A percentile compares a stretch with the other conserved stretches of the same genome.
Evolutionary conservation across 2,888 invertebrate genomes (phyloP).

Genomic region (Cheilosia scutellata): DNA sequence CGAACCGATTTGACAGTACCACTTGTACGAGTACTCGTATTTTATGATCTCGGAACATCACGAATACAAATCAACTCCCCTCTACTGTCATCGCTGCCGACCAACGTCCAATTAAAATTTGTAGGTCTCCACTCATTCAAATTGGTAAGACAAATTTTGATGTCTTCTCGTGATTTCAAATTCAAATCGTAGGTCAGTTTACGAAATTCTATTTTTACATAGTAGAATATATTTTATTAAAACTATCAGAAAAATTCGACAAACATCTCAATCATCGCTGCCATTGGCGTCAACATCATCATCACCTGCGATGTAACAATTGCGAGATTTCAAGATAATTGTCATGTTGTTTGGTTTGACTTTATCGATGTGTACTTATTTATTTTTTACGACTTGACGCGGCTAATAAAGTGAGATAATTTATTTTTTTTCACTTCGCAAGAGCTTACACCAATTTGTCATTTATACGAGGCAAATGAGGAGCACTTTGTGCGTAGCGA

Average conservation of each 20-base stretch:
- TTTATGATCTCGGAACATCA: conserved; percentile 9
- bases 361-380: not conserved
- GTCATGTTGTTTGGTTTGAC: conserved; percentile 9
- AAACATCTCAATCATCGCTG: too few species aligned
- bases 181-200: conserved; percentile 19
- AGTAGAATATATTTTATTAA: not conserved
- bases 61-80: conserved; percentile 5
- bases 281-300: not conserved
- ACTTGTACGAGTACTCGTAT: conserved; percentile 1
- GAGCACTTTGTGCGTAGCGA: conserved; percentile 9
- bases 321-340: conserved; percentile 1
- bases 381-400: too few species aligned
- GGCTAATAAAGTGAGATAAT: conserved; percentile 8
- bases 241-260: not conserved
- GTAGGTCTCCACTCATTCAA: conserved; percentile 5
- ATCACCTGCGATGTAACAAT: conserved; percentile 17
- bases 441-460: conserved; percentile 19
- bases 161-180: not conserved
- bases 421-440: conserved; percentile 19
- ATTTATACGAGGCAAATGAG: conserved; percentile 8
- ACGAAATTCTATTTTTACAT: not conserved
- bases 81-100: not conserved
- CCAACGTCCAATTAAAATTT: conserved; percentile 15
- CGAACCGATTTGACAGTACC: not conserved
- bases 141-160: conserved; percentile 17